A percentile compares a stretch with the other conserved stretches of the same genome.
Evolutionary conservation across 1,140 invertebrate genomes (phyloP).

Genomic region (Brachionus rubens): DNA sequence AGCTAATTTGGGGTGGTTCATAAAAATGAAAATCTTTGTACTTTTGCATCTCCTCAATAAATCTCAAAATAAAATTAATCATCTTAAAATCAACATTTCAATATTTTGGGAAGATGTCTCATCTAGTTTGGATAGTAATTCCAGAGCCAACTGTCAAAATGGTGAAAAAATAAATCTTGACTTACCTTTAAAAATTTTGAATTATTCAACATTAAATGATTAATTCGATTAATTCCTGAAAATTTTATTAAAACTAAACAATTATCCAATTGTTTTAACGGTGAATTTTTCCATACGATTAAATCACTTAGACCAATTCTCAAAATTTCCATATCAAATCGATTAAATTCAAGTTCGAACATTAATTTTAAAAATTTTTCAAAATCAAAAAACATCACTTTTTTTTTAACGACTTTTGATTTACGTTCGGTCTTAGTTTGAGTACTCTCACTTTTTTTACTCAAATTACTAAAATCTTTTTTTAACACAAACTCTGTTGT

Average conservation of each 20-base stretch:
- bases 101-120: not conserved
- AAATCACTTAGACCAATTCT: not conserved
- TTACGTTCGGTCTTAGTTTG: not conserved
- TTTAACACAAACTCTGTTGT: not conserved
- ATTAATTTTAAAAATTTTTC: conserved; percentile 25
- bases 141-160: not conserved
- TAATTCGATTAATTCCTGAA: not conserved
- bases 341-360: not conserved
- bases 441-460: not conserved
- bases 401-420: too few species aligned
- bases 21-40: too few species aligned
- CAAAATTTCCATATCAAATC: not conserved
- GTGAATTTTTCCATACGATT: not conserved
- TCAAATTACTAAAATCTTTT: not conserved
- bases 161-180: not conserved
- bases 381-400: not conserved
- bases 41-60: too few species aligned
- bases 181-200: not conserved
- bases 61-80: too few species aligned
- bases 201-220: conserved; percentile 16
- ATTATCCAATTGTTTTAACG: not conserved
- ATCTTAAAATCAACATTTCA: too few species aligned
- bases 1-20: too few species aligned
- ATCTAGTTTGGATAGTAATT: not conserved
- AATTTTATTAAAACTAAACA: not conserved